phyloP scores from a whole-genome alignment of 23 tunicate species.

The Trididemnum nubilum region DNA sequence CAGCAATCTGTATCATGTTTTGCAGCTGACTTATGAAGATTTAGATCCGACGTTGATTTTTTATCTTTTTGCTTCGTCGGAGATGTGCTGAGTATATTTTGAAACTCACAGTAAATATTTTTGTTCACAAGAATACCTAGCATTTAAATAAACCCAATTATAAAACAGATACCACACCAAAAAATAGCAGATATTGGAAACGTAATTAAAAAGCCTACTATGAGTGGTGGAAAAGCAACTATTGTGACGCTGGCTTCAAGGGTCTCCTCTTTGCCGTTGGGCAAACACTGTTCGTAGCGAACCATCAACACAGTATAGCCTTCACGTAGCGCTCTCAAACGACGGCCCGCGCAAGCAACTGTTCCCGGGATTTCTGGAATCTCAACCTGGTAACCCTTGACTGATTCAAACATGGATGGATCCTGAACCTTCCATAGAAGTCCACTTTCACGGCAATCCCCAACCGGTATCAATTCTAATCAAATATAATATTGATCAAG shows the following conservation, averaged over 20 bases:
- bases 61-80: too few species aligned
- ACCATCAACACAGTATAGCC: constrained; percentile 67
- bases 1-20: too few species aligned
- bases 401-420: constrained; percentile 25
- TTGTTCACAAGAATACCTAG: too few species aligned
- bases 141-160: too few species aligned
- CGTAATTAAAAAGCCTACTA: too few species aligned
- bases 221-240: constrained; percentile 67
- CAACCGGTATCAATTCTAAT: constrained; percentile 47
- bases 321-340: constrained; percentile 57
- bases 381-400: neutral
- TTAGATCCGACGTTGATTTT: too few species aligned
- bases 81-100: too few species aligned
- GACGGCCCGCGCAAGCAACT: constrained; percentile 50
- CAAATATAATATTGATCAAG: too few species aligned
- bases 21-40: too few species aligned
- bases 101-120: too few species aligned
- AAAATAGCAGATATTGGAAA: too few species aligned
- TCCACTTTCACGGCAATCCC: constrained; percentile 50
- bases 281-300: constrained; percentile 24
- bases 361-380: neutral
- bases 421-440: constrained; percentile 43
- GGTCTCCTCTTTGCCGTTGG: neutral
- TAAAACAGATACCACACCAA: too few species aligned
- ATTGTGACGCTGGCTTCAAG: constrained; percentile 57